A percentile compares a stretch with the other conserved stretches of the same genome.
These are phyloP conservation scores for Aphaenogaster floridana DNA, from an alignment of 1,140 invertebrate species.

Conservation along the genomic window DNA sequence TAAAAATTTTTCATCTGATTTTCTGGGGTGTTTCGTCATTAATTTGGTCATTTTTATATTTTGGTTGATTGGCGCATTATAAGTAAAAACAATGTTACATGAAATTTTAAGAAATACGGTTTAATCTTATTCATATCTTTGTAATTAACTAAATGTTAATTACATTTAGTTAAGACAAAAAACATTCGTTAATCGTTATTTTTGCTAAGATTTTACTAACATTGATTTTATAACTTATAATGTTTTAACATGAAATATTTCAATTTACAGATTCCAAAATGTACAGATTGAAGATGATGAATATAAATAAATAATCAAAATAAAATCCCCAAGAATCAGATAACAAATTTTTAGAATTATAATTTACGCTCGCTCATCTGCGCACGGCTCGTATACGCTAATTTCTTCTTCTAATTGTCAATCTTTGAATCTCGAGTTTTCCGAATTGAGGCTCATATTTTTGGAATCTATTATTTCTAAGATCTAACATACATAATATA, in stretches of 20 bases:
- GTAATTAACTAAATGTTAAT: not conserved
- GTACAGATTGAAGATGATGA: not conserved
- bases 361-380: not conserved
- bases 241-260: not conserved
- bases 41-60: not conserved
- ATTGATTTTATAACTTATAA: not conserved
- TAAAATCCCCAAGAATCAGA: not conserved
- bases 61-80: not conserved
- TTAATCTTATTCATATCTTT: not conserved
- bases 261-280: not conserved
- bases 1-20: not conserved
- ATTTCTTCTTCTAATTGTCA: conserved; percentile 3
- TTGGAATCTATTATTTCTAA: not conserved
- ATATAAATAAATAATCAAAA: not conserved
- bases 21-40: not conserved
- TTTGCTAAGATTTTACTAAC: not conserved
- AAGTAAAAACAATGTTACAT: not conserved
- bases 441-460: not conserved
- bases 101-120: not conserved
- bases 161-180: no score
- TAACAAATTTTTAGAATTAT: not conserved
- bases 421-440: not conserved
- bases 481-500: not conserved
- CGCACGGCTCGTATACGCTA: not conserved
- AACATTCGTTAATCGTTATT: not conserved